These are phyloP conservation scores for Chionomys nivalis DNA, from an alignment of 2,113 vertebrate genomes.

Conservation along the genomic window DNA sequence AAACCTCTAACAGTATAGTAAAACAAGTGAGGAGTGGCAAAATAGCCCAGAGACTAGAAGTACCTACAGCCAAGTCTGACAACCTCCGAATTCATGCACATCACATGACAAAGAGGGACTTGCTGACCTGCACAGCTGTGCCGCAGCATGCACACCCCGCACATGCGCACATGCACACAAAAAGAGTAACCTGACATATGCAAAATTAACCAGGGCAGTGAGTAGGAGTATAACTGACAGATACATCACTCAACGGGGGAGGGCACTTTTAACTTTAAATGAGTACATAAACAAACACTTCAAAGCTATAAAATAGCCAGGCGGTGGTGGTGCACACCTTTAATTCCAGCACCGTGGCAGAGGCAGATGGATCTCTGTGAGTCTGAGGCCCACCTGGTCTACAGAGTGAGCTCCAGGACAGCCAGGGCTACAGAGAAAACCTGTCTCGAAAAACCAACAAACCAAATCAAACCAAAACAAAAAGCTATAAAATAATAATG, in stretches of 20 bases:
- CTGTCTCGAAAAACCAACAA: not conserved
- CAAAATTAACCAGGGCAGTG: constrained; percentile 30
- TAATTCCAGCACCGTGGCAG: not conserved
- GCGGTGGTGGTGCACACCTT: not conserved
- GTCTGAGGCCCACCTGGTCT: not conserved
- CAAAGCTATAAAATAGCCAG: not conserved
- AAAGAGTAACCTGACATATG: not conserved
- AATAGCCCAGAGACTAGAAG: too few relatives aligned
- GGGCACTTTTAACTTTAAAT: not conserved
- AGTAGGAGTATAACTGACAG: not conserved
- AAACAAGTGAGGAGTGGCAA: not conserved
- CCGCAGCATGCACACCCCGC: not conserved
- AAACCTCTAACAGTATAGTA: constrained; percentile 36
- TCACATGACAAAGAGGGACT: not conserved
- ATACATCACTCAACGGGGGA: not conserved
- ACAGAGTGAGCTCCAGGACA: not conserved
- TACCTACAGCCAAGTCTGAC: not conserved
- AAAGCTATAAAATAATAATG: constrained; percentile 56
- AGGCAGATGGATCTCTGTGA: not conserved
- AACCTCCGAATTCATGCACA: not conserved
- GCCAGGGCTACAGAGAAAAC: too few relatives aligned
- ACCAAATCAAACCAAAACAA: not conserved
- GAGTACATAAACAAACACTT: not conserved
- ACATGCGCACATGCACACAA: not conserved
- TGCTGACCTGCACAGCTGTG: not conserved